These are phyloP conservation scores for Gracilinanus agilis DNA, from an alignment of 2,113 vertebrate genomes.

Conservation along the genomic window DNA sequence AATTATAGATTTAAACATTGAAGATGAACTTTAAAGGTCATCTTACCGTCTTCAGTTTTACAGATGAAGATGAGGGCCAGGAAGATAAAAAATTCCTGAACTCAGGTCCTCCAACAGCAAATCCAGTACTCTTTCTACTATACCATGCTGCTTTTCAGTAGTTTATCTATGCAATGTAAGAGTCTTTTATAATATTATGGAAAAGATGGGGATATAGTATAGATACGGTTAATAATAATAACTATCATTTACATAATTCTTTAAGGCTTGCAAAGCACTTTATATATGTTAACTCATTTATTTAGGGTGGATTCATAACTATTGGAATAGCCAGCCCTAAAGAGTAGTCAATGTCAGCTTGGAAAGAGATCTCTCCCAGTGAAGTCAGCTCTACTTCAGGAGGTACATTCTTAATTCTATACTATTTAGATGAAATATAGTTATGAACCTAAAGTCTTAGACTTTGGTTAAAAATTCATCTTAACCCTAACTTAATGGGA, in stretches of 20 bases:
- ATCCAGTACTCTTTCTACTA: not conserved
- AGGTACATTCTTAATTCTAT: not conserved
- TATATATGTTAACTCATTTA: not conserved
- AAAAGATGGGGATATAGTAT: not conserved
- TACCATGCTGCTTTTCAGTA: not conserved
- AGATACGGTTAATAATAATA: not conserved
- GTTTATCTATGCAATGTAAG: not conserved
- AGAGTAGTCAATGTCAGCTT: not conserved
- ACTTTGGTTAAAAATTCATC: not conserved
- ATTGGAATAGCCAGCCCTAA: not conserved
- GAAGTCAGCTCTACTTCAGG: not conserved
- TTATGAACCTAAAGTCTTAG: not conserved
- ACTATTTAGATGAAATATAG: not conserved
- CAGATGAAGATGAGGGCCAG: slow-evolving; percentile 3
- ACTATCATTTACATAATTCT: not conserved
- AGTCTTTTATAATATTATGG: not conserved
- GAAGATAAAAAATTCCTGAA: not conserved
- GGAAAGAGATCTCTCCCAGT: not conserved
- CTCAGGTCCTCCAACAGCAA: not conserved
- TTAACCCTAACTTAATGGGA: not conserved
- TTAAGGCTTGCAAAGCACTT: not conserved
- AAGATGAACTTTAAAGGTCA: not conserved
- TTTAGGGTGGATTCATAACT: not conserved
- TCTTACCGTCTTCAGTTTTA: not conserved
- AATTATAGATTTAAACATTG: not conserved